A percentile compares a stretch with the other conserved stretches of the same genome.
Evolutionary conservation across 2,113 vertebrate species (phyloP).

Genomic region (Zeus faber): DNA sequence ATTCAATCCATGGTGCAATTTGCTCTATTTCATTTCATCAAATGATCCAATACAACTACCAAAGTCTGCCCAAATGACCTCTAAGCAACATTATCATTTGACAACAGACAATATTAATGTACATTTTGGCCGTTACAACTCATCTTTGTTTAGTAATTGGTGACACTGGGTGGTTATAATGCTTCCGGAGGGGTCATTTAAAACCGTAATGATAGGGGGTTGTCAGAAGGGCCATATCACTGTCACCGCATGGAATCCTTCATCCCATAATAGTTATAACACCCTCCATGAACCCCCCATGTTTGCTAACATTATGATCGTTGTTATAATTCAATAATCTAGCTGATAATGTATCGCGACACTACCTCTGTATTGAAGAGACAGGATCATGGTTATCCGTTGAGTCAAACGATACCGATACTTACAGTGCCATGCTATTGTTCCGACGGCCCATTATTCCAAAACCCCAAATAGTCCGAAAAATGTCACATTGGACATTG

Average conservation of each 20-base stretch:
- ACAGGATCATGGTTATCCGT: too few species aligned
- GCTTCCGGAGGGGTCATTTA: conserved; percentile 59
- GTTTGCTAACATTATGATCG: too few species aligned
- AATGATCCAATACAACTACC: conserved; percentile 25
- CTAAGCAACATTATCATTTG: conserved; percentile 63
- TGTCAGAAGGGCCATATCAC: conserved; percentile 48
- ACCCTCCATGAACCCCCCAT: background rate
- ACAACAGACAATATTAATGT: conserved; percentile 61
- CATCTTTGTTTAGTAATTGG: conserved; percentile 69
- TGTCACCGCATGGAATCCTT: conserved; percentile 38
- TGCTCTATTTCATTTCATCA: conserved; percentile 51
- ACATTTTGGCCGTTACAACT: conserved; percentile 57
- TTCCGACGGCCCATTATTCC: too few species aligned
- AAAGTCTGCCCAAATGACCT: conserved; percentile 60
- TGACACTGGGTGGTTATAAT: conserved; percentile 58
- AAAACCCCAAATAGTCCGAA: too few species aligned
- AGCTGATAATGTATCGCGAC: too few species aligned
- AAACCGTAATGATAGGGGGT: conserved; percentile 59
- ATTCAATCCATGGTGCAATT: conserved; percentile 49
- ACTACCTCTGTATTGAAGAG: too few species aligned
- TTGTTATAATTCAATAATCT: too few species aligned
- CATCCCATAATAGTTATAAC: conserved; percentile 36
- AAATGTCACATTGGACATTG: too few species aligned
- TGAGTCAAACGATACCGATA: too few species aligned
- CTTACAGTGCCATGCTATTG: too few species aligned